Conservation (phyloP, 2,797 vertebrate genomes). For the Sebastes flavidus region DNA sequence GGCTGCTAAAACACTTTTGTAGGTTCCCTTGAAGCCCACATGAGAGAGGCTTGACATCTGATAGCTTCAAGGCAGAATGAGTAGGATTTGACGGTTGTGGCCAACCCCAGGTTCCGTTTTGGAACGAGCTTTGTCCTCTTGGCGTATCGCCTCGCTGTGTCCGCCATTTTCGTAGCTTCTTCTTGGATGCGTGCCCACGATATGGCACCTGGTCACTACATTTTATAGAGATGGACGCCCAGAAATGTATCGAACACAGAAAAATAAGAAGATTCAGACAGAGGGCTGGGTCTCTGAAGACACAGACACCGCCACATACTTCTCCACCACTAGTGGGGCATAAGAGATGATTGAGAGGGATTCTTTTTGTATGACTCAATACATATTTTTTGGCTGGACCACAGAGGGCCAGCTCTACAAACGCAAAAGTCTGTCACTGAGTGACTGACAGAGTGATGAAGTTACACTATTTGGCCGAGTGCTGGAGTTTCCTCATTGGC, state of each 20-base stretch:
- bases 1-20: neutral
- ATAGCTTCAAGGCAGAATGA: neutral
- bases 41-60: neutral
- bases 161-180: neutral
- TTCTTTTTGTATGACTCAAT: neutral
- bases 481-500: too few species aligned
- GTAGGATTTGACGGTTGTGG: neutral
- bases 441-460: too few species aligned
- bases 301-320: neutral
- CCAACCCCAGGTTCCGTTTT: neutral
- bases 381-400: neutral
- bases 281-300: neutral
- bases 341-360: neutral
- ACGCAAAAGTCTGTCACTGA: too few species aligned
- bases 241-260: neutral
- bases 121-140: neutral
- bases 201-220: neutral
- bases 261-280: neutral
- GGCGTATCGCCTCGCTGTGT: neutral
- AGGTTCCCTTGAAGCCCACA: constrained; percentile 2
- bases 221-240: neutral
- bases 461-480: too few species aligned
- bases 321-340: neutral
- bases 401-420: too few species aligned
- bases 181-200: neutral